Percentiles rank a stretch among this genome's conserved stretches.
These are phyloP conservation scores for Fabriciana adippe DNA, from an alignment of 2,888 invertebrate species.

Conservation along the genomic window DNA sequence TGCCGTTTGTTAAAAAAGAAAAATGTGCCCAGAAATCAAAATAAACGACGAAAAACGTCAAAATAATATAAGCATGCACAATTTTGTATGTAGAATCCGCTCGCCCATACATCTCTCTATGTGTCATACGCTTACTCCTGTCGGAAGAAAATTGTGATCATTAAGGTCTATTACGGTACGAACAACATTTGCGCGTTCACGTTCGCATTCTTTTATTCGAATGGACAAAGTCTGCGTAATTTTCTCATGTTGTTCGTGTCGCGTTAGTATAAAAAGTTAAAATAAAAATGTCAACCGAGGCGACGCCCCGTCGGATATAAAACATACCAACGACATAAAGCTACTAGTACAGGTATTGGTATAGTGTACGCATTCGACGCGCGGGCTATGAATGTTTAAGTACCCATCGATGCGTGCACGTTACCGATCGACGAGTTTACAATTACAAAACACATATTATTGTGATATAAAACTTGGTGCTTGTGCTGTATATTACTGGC, in stretches of 20 bases:
- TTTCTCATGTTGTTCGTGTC: conserved; percentile 53
- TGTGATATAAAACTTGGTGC: conserved; percentile 81
- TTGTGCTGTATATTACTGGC: conserved; percentile 81
- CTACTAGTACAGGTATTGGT: conserved; percentile 68
- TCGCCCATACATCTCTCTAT: conserved; percentile 76
- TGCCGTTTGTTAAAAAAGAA: conserved; percentile 65
- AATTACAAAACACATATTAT: conserved; percentile 80
- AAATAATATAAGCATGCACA: conserved; percentile 68
- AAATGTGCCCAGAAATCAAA: conserved; percentile 49
- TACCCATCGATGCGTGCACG: conserved; percentile 63
- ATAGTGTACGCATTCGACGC: conserved; percentile 57
- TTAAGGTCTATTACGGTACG: conserved; percentile 60
- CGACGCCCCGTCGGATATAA: conserved; percentile 55
- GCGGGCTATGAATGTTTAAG: conserved; percentile 4
- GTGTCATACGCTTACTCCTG: conserved; percentile 70
- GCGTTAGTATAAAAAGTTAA: conserved; percentile 52
- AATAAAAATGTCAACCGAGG: conserved; percentile 53
- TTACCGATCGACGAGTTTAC: conserved; percentile 76
- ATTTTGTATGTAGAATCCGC: conserved; percentile 67
- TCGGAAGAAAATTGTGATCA: conserved; percentile 63
- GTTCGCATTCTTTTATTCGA: conserved; percentile 34
- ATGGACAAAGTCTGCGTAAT: conserved; percentile 26
- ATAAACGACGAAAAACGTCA: conserved; percentile 55
- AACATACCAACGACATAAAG: conserved; percentile 81
- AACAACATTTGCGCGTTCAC: conserved; percentile 46